Evolutionary conservation across 2,888 invertebrate genomes (phyloP), one percentile per base, ranked within the genome.

Genomic region (Zaprionus bogoriensis): DNA sequence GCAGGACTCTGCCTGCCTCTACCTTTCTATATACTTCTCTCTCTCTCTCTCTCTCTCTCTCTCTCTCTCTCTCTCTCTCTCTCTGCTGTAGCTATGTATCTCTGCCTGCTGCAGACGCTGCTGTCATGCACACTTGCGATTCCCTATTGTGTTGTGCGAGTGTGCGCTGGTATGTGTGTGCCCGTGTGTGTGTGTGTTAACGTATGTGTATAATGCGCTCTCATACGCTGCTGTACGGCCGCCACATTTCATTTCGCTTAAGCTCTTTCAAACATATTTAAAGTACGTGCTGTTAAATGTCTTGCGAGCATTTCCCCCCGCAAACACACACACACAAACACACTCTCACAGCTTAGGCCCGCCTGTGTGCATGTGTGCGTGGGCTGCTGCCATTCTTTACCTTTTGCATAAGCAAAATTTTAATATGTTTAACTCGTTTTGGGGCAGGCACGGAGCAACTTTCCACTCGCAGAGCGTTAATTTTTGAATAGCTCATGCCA

Each of bases 371-470:
- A 23, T 45, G 38, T 46, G 55, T 48, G 39, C 41, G 55, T 36
- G 48, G 4, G 48, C 17, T 42, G 23, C 6, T 46, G 71, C 60
- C 55, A 46, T 71, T 65, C 73, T 64, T 52, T 53, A 67, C 81
- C 68, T 73, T 77, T 69, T 64, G 69, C 82, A 84, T 81, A 84
- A 69, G 85, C 87, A 81, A 79, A n/a, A 87, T 87, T 80, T 82
- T 87, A 81, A 87, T 87, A 81, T 86, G 86, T 87, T 87, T 87
- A 87, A 81, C 86, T 87, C 87, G 76, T 79, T 86, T 68, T 28
- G 84, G 44, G 36, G 17, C 36, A 19, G 48, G 32, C 42, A 57
- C 59, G 59, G n/a, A 50, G 19, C 32, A 47, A 76, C 23, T 53
- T 71, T 22, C 14, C 55, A 44, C 51, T 46, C 61, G 67, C 67